A percentile compares a stretch with the other conserved stretches of the same genome.
phyloP scores from a whole-genome alignment of 2,797 vertebrate genomes.

The Neoniphon sammara region DNA sequence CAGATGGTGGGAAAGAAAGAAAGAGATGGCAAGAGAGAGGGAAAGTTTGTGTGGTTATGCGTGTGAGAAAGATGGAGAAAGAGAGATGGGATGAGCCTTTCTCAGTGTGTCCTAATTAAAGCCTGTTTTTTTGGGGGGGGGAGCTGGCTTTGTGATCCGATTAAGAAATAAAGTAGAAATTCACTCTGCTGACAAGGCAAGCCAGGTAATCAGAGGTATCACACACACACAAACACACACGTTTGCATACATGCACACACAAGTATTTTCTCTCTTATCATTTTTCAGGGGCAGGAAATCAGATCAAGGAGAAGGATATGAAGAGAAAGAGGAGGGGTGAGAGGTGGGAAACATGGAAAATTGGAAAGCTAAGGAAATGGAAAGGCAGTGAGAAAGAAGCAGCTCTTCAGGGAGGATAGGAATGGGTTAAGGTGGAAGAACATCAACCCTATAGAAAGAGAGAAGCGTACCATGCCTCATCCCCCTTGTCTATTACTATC shows the following conservation, averaged over 20 bases:
- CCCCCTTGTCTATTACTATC: conserved; percentile 13
- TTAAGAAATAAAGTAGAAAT: conserved; percentile 48
- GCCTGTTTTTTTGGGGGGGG: conserved; percentile 14
- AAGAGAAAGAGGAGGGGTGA: conserved; percentile 20
- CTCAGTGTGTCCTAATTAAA: conserved; percentile 37
- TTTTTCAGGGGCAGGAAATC: conserved; percentile 33
- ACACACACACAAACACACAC: conserved; percentile 17
- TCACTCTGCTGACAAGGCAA: conserved; percentile 53
- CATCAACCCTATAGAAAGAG: conserved; percentile 7
- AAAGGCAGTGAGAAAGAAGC: conserved; percentile 20
- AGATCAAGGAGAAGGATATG: conserved; percentile 30
- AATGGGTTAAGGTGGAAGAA: conserved; percentile 22
- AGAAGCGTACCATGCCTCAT: conserved; percentile 1
- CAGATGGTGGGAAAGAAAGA: background rate
- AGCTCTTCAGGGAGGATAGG: conserved; percentile 8
- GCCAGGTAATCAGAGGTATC: conserved; percentile 47
- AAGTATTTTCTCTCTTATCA: conserved; percentile 44
- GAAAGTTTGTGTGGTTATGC: conserved; percentile 10
- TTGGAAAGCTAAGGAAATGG: conserved; percentile 26
- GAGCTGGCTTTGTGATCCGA: conserved; percentile 34
- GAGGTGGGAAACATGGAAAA: conserved; percentile 27
- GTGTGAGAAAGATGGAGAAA: conserved; percentile 1
- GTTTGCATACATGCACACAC: conserved; percentile 22
- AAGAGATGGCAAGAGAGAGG: background rate
- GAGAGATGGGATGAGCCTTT: background rate